A percentile compares a stretch with the other conserved stretches of the same genome.
Conservation (phyloP, 92 coral and sea anemone species). For the Zoanthus sansibaricus region DNA sequence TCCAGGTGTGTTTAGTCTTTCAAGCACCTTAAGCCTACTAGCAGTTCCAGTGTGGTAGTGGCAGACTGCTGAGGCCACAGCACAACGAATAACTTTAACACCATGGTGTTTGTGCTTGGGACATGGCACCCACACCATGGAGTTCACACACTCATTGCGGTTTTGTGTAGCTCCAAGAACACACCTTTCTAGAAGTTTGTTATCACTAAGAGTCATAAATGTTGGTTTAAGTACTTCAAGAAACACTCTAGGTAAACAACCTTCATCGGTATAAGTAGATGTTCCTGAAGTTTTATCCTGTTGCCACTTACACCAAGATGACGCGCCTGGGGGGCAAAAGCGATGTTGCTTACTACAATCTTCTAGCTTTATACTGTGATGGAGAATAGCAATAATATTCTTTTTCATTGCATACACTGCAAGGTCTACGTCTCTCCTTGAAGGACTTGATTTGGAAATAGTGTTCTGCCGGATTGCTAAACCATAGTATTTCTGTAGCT, state of each 20-base stretch:
- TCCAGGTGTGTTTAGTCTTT: not conserved
- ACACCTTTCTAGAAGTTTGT: not conserved
- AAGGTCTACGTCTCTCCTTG: conserved; percentile 52
- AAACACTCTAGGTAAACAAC: conserved; percentile 14
- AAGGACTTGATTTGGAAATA: conserved; percentile 49
- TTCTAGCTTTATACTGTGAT: conserved; percentile 42
- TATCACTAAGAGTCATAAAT: not conserved
- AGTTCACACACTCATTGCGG: too few species aligned
- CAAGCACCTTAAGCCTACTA: not conserved
- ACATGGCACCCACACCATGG: not conserved
- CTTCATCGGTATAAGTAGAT: conserved; percentile 27
- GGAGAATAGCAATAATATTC: conserved; percentile 63
- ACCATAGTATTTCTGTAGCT: conserved; percentile 36
- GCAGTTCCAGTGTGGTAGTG: not conserved
- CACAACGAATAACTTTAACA: too few species aligned
- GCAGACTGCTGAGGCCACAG: too few species aligned
- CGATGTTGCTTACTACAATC: conserved; percentile 57
- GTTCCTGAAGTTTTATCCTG: conserved; percentile 59
- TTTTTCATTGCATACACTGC: conserved; percentile 62
- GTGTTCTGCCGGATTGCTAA: conserved; percentile 71
- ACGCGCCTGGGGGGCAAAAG: conserved; percentile 21
- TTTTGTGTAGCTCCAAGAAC: conserved; percentile 8
- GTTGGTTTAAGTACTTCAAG: conserved; percentile 2
- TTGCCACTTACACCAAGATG: conserved; percentile 67
- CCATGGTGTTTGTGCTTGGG: too few species aligned